Evolutionary conservation across 1,140 invertebrate genomes (phyloP).

Genomic region (Palaemon carinicauda): DNA sequence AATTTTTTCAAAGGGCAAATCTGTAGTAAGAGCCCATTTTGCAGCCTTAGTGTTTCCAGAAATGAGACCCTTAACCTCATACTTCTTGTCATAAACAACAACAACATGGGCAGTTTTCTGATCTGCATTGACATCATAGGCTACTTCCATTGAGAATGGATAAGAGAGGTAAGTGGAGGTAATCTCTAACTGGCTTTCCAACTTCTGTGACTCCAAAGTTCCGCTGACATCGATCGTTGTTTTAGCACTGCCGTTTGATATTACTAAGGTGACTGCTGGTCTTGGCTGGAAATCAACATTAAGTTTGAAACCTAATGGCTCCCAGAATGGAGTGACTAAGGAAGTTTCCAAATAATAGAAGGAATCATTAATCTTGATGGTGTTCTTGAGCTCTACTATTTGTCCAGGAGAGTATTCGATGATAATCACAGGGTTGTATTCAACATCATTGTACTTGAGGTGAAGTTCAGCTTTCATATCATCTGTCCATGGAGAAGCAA

Average conservation of each 20-base stretch:
- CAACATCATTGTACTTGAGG: conserved; percentile 15
- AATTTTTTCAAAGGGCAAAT: not conserved
- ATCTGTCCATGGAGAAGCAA: conserved; percentile 6
- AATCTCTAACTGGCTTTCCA: not conserved
- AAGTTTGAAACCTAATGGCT: conserved; percentile 26
- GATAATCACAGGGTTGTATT: conserved; percentile 19
- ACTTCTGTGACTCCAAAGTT: not conserved
- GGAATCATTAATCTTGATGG: not conserved
- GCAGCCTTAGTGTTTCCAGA: not conserved
- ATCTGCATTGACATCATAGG: conserved; percentile 2
- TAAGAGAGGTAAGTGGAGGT: not conserved
- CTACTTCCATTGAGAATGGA: not conserved
- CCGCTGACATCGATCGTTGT: conserved; percentile 16
- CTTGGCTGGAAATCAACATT: conserved; percentile 1
- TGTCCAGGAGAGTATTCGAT: not conserved
- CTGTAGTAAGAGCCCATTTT: not conserved
- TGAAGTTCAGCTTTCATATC: conserved; percentile 8
- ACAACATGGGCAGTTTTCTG: not conserved
- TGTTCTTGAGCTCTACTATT: not conserved
- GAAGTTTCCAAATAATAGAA: not conserved
- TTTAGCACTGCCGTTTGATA: conserved; percentile 4
- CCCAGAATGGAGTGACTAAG: conserved; percentile 41
- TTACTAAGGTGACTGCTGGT: not conserved
- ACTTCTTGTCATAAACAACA: not conserved
- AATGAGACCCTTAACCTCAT: conserved; percentile 9